Conservation (phyloP, 1,140 invertebrate genomes). For the Delia radicum region DNA sequence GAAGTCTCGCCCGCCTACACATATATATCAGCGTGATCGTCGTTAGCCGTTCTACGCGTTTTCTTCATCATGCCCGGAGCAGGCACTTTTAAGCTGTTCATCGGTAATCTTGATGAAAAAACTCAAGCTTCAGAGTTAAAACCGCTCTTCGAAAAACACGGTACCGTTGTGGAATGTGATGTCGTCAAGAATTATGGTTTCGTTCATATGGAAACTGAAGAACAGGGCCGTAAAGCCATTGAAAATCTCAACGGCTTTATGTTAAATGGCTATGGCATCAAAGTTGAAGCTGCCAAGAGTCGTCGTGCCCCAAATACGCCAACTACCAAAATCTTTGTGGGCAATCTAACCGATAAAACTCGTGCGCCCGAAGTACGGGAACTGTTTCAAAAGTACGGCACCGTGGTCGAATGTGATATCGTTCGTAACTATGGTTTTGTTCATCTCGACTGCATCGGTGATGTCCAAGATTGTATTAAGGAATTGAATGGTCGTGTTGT, state of each 20-base stretch:
- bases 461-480: slow-evolving; percentile 82
- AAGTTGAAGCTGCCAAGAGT: slow-evolving; percentile 88
- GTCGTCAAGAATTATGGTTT: slow-evolving; percentile 97
- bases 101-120: slow-evolving; percentile 91
- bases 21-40: background rate
- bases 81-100: slow-evolving; percentile 92
- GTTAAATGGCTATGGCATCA: slow-evolving; percentile 84
- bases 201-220: slow-evolving; percentile 94
- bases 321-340: slow-evolving; percentile 87
- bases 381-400: slow-evolving; percentile 84
- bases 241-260: slow-evolving; percentile 86
- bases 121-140: slow-evolving; percentile 82
- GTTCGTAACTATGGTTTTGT: slow-evolving; percentile 91
- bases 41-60: background rate
- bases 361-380: slow-evolving; percentile 83
- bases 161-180: slow-evolving; percentile 93
- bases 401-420: slow-evolving; percentile 88
- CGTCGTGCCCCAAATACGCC: slow-evolving; percentile 80
- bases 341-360: slow-evolving; percentile 85
- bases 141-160: slow-evolving; percentile 91
- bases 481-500: slow-evolving; percentile 82
- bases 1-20: background rate
- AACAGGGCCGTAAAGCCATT: slow-evolving; percentile 87
- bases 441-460: slow-evolving; percentile 79
- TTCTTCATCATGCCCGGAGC: slow-evolving; percentile 80